Base-by-base conservation (phyloP, 2,113 vertebrate genomes). In the Hippolais icterina region DNA sequence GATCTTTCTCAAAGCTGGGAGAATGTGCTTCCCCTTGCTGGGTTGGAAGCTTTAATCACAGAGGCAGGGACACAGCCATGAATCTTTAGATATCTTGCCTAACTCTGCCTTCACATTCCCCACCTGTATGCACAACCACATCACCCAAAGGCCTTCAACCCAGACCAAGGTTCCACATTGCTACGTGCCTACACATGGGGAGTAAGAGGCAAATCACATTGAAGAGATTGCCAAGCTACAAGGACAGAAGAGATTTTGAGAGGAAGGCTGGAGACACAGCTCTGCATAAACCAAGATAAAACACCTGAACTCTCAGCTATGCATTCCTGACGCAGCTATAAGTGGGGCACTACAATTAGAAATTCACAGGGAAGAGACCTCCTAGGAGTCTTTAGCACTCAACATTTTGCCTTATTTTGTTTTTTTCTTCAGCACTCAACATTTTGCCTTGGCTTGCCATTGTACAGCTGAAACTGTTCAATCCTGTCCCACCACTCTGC, bases 181-280 rank as follows among this genome's bases (percentile, higher is more conserved):
- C 53, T 60, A 60, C 10, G 17, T 41, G 52, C 46, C 65, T 3
- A 17, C 19, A 50, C 33, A 35, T 20, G 27, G 29, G 24, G 17
- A 78, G 24, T 12, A 69, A 77, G 83, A 77, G 37, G 60, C 47
- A 95, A 89, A 87, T 56, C 35, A 22, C 54, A 46, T 0, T 39
- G 66, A 65, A 88, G 71, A 57, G 35, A 54, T 9, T 86, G 91
- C 47, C 79, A 92, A 80, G 68, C 63, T 95, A 83, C 72, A 83
- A 65, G 56, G 33, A 74, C 28, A 59, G 86, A 70, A 63, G 71
- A 86, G 66, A 63, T 70, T 90, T 59, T 50, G 64, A 89, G 54
- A 90, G 41, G 57, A 82, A 85, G 35, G 54, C 0, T 85, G 70
- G 75, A 76, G 79, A 83, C 47, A 50, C 21, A 79, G 63, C 54